Conservation (phyloP, 2,797 vertebrate genomes). For the Tragelaphus oryx region DNA sequence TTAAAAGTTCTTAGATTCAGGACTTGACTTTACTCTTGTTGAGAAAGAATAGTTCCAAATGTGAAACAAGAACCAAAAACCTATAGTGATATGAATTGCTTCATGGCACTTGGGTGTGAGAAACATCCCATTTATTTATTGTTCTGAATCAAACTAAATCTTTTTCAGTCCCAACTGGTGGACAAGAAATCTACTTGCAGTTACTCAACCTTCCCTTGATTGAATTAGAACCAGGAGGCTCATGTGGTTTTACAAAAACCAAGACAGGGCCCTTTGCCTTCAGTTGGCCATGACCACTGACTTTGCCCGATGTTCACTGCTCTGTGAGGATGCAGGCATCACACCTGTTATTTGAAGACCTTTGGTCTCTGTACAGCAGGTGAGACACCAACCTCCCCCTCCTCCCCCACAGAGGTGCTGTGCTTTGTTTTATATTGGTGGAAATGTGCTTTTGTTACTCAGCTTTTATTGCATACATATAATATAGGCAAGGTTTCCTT, state of each 20-base stretch:
- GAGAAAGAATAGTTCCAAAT: neutral
- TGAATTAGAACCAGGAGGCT: neutral
- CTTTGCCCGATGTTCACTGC: neutral
- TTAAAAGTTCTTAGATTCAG: neutral
- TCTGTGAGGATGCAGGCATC: neutral
- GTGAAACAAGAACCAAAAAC: neutral
- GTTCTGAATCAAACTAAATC: slow-evolving; percentile 2
- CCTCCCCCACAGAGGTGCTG: neutral
- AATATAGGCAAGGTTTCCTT: neutral
- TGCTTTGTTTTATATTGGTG: neutral
- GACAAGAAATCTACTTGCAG: neutral
- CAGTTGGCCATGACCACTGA: neutral
- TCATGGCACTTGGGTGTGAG: neutral
- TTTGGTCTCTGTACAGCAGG: neutral
- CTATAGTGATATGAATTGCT: neutral
- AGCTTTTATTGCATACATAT: neutral
- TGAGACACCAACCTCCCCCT: neutral
- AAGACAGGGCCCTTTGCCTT: neutral
- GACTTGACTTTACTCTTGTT: neutral
- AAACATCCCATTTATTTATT: neutral
- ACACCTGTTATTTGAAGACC: neutral
- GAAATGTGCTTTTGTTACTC: neutral
- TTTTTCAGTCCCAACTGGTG: neutral
- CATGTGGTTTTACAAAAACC: neutral
- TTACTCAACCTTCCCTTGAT: neutral